A percentile compares a stretch with the other conserved stretches of the same genome.
phyloP scores from a whole-genome alignment of 2,113 vertebrate genomes.

The Phalacrocorax pelagicus region DNA sequence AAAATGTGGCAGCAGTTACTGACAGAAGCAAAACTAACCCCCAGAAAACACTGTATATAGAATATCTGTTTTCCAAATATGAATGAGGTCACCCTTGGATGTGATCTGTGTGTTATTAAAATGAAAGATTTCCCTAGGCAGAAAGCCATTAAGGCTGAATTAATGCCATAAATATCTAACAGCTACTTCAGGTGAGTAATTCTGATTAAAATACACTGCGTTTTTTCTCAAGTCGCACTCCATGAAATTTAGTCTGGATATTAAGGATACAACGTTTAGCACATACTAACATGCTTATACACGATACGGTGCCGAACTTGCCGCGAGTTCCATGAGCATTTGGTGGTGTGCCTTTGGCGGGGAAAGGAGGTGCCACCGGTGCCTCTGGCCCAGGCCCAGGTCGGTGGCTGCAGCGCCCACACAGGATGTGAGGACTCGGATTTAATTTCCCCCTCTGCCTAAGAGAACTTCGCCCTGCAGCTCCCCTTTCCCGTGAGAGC shows the following conservation, averaged over 20 bases:
- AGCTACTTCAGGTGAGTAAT: constrained; percentile 10
- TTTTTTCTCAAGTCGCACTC: background rate
- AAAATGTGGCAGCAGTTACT: background rate
- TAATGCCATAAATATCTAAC: constrained; percentile 15
- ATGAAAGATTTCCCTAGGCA: background rate
- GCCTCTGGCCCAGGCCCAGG: background rate
- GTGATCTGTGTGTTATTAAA: background rate
- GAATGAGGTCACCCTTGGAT: background rate
- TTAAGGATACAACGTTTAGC: background rate
- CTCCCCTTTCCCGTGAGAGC: background rate
- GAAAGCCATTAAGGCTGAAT: background rate
- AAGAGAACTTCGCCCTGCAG: background rate
- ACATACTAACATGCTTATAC: background rate
- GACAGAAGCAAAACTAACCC: background rate
- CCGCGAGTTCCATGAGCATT: accelerated
- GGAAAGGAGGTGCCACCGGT: background rate
- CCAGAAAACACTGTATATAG: background rate
- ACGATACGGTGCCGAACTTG: accelerated
- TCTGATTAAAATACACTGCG: background rate
- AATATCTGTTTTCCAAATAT: background rate
- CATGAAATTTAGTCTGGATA: background rate
- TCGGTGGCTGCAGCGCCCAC: background rate
- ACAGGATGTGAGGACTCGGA: background rate
- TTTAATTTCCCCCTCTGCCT: background rate
- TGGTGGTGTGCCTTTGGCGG: background rate